Evolutionary conservation across 2,797 vertebrate species (phyloP).

Genomic region (Danio albolineatus): DNA sequence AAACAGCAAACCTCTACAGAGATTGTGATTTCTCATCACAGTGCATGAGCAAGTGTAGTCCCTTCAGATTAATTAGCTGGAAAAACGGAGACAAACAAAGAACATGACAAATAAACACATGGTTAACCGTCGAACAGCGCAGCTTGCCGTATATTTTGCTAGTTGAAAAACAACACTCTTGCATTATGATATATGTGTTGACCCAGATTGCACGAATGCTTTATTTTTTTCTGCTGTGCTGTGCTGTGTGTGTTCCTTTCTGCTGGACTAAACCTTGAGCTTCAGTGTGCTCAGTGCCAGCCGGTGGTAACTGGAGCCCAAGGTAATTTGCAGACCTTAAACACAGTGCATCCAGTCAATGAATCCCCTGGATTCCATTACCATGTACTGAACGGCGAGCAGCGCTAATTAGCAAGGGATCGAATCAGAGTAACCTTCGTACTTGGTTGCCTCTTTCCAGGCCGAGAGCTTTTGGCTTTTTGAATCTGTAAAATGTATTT

Average conservation of each 20-base stretch:
- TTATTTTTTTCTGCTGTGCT: constrained; percentile 24
- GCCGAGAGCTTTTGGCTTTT: constrained; percentile 26
- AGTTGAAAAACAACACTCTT: constrained; percentile 2
- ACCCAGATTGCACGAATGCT: constrained; percentile 27
- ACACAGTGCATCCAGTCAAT: constrained; percentile 68
- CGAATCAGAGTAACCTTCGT: constrained; percentile 59
- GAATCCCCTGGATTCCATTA: constrained; percentile 67
- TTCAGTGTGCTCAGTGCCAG: constrained; percentile 47
- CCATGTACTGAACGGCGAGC: constrained; percentile 61
- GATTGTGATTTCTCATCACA: constrained; percentile 35
- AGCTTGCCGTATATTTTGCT: constrained; percentile 31
- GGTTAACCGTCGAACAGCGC: not conserved
- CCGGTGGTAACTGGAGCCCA: constrained; percentile 55
- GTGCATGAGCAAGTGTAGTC: constrained; percentile 36
- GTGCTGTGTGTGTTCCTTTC: constrained; percentile 28
- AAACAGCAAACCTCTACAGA: constrained; percentile 21
- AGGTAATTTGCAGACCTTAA: constrained; percentile 68
- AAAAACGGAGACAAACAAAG: constrained; percentile 48
- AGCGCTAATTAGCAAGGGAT: constrained; percentile 65
- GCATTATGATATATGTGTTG: constrained; percentile 37
- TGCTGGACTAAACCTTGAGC: constrained; percentile 38
- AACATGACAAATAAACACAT: constrained; percentile 49
- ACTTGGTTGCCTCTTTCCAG: constrained; percentile 52
- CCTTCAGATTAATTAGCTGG: constrained; percentile 51
- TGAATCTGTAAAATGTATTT: not conserved